phyloP scores from a whole-genome alignment of 2,113 vertebrate genomes.

The Cervus canadensis region DNA sequence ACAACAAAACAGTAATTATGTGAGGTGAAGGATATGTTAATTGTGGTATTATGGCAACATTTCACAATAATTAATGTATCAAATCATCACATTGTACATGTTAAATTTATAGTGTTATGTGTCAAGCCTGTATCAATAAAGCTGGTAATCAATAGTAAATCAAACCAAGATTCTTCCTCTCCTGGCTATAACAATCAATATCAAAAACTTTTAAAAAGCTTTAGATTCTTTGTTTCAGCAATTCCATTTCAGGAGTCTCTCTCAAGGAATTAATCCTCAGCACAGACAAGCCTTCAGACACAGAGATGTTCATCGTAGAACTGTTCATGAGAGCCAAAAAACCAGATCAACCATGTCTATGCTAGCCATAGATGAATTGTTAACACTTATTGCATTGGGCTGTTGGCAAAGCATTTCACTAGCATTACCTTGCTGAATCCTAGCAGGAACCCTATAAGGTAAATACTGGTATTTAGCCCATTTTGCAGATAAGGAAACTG shows the following conservation, averaged over 20 bases:
- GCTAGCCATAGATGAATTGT: not conserved
- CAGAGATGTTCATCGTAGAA: not conserved
- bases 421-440: not conserved
- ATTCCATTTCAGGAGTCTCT: not conserved
- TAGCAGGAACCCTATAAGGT: not conserved
- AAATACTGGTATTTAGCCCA: not conserved
- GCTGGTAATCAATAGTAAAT: not conserved
- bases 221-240: not conserved
- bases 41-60: not conserved
- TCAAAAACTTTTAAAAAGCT: not conserved
- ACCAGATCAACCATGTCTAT: not conserved
- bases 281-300: not conserved
- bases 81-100: too few species aligned
- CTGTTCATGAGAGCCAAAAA: not conserved
- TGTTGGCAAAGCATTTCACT: not conserved
- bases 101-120: not conserved
- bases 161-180: not conserved
- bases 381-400: not conserved
- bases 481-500: constrained; percentile 2
- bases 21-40: not conserved
- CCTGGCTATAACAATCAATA: not conserved
- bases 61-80: not conserved
- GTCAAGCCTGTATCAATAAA: not conserved
- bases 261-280: not conserved
- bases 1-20: not conserved